Evolutionary conservation across 2,113 vertebrate species (phyloP).

Genomic region (Piprites chloris): DNA sequence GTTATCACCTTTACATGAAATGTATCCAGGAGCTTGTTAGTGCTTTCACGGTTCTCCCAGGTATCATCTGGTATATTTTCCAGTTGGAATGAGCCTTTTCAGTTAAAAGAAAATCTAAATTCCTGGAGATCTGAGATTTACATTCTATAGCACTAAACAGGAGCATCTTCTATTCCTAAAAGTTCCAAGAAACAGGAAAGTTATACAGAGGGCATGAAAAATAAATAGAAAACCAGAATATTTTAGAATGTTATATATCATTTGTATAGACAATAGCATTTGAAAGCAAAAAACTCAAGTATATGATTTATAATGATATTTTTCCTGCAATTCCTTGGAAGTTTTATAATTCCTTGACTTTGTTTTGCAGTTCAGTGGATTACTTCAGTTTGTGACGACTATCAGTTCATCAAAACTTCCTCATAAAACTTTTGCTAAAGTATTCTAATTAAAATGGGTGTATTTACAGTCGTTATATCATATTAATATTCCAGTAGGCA

Average conservation of each 20-base stretch:
- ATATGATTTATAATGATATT: background rate
- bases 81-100: background rate
- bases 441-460: constrained; percentile 69
- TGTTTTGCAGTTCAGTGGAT: constrained; percentile 7
- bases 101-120: constrained; percentile 11
- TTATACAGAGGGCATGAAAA: background rate
- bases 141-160: background rate
- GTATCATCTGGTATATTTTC: background rate
- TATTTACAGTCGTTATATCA: constrained; percentile 69
- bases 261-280: background rate
- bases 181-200: background rate
- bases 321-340: background rate
- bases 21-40: background rate
- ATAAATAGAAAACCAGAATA: background rate
- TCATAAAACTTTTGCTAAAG: constrained; percentile 28
- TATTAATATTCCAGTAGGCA: constrained; percentile 63
- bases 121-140: background rate
- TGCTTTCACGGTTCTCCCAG: background rate
- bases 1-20: background rate
- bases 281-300: background rate
- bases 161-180: background rate
- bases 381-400: background rate
- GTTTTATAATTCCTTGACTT: background rate
- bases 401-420: constrained; percentile 23
- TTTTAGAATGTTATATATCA: background rate